Conservation (phyloP, 2,888 invertebrate genomes). For the Galerucella nymphaeae region DNA sequence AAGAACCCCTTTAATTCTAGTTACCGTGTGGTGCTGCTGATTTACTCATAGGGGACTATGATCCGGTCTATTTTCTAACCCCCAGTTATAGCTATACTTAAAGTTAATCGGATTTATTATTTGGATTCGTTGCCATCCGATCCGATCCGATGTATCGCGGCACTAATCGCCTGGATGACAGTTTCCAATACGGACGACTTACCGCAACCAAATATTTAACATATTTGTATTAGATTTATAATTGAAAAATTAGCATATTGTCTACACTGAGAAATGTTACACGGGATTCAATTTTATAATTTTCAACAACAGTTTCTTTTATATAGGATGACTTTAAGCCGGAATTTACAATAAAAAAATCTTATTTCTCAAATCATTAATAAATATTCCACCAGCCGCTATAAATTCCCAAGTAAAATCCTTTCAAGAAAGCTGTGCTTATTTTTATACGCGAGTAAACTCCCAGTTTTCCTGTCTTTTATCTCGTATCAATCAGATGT, state of each 20-base stretch:
- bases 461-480: conserved; percentile 45
- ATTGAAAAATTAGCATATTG: conserved; percentile 62
- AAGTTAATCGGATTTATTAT: conserved; percentile 66
- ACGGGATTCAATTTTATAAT: not conserved
- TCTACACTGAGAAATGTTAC: conserved; percentile 29
- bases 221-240: conserved; percentile 61
- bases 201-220: conserved; percentile 58
- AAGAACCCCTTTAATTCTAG: not conserved
- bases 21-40: conserved; percentile 55
- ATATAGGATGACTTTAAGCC: too few species aligned
- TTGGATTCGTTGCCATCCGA: conserved; percentile 61
- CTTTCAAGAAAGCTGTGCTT: conserved; percentile 23
- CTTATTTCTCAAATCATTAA: not conserved
- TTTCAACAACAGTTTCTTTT: too few species aligned
- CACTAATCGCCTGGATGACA: conserved; percentile 59
- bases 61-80: conserved; percentile 64
- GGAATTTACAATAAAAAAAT: too few species aligned
- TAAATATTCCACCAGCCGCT: not conserved
- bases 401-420: conserved; percentile 25
- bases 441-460: conserved; percentile 36
- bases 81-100: conserved; percentile 61
- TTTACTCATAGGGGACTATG: conserved; percentile 64
- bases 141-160: conserved; percentile 54
- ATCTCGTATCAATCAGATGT: conserved; percentile 59
- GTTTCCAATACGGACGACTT: conserved; percentile 57